Conservation (phyloP, 2,113 vertebrate genomes). For the Alosa alosa region DNA sequence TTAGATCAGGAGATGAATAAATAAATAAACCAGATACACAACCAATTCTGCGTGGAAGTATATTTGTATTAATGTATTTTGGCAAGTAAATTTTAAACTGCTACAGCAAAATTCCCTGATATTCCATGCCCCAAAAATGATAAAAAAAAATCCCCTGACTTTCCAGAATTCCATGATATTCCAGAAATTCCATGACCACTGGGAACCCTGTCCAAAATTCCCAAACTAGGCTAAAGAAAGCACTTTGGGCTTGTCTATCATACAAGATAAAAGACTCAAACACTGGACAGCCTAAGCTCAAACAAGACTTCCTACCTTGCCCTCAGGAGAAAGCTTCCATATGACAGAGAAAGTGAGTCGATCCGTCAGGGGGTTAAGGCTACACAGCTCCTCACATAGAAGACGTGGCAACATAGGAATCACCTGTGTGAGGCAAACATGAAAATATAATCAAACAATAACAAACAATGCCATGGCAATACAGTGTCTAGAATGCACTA, state of each 20-base stretch:
- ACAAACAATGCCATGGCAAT: background rate
- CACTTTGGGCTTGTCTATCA: background rate
- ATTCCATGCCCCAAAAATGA: too few relatives aligned
- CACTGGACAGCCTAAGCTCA: background rate
- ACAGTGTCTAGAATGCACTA: too few relatives aligned
- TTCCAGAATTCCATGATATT: too few relatives aligned
- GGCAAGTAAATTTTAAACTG: too few relatives aligned
- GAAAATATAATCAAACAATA: background rate
- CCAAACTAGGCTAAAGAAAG: background rate
- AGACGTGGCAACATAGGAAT: slow-evolving; percentile 92
- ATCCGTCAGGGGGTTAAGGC: slow-evolving; percentile 89
- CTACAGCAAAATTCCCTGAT: too few relatives aligned
- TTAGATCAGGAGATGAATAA: too few relatives aligned
- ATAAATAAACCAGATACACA: too few relatives aligned
- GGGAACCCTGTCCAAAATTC: too few relatives aligned
- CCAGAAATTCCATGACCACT: too few relatives aligned
- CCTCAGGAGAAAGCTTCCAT: slow-evolving; percentile 88
- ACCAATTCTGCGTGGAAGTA: too few relatives aligned
- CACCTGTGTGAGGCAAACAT: slow-evolving; percentile 69
- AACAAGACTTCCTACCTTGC: slow-evolving; percentile 75
- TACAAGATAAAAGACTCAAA: background rate
- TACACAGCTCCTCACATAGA: slow-evolving; percentile 95
- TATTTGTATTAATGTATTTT: too few relatives aligned
- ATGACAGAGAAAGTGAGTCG: slow-evolving; percentile 93
- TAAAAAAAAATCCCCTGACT: too few relatives aligned